These are phyloP conservation scores for Delphinus delphis DNA, from an alignment of 2,113 vertebrate species.

Conservation along the genomic window DNA sequence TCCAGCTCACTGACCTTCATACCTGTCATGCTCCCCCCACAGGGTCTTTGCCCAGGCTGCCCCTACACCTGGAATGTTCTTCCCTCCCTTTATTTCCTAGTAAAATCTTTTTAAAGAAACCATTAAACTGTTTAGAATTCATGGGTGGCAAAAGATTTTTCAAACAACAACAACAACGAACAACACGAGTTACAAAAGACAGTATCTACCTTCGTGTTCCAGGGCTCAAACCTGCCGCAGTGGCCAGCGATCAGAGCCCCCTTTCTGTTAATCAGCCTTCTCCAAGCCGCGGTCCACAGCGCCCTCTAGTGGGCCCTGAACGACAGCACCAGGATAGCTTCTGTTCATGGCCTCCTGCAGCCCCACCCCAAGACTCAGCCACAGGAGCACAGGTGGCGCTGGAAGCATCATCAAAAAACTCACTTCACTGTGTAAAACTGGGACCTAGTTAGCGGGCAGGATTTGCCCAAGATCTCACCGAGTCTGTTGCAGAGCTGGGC, in stretches of 20 bases:
- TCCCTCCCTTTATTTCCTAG: not conserved
- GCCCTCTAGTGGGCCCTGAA: slow-evolving; percentile 15
- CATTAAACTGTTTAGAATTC: not conserved
- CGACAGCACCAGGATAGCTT: not conserved
- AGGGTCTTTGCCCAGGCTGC: not conserved
- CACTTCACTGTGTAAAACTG: not conserved
- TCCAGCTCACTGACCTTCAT: not conserved
- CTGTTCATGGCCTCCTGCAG: not conserved
- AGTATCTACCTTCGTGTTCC: not conserved
- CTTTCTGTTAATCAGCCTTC: not conserved
- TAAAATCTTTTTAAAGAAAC: not conserved
- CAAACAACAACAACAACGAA: not conserved
- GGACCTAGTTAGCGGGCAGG: not conserved
- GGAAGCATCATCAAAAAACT: not conserved
- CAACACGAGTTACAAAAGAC: not conserved
- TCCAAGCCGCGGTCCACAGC: not conserved
- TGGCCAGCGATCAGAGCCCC: fast-evolving
- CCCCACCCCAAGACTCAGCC: not conserved
- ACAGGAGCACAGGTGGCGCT: not conserved
- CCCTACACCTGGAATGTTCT: not conserved
- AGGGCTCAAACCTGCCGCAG: not conserved
- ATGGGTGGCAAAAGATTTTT: not conserved
- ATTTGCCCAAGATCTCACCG: not conserved
- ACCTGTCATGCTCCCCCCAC: not conserved
- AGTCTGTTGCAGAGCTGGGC: not conserved